Evolutionary conservation across 2,113 vertebrate genomes (phyloP).

Genomic region (Pedionomus torquatus): DNA sequence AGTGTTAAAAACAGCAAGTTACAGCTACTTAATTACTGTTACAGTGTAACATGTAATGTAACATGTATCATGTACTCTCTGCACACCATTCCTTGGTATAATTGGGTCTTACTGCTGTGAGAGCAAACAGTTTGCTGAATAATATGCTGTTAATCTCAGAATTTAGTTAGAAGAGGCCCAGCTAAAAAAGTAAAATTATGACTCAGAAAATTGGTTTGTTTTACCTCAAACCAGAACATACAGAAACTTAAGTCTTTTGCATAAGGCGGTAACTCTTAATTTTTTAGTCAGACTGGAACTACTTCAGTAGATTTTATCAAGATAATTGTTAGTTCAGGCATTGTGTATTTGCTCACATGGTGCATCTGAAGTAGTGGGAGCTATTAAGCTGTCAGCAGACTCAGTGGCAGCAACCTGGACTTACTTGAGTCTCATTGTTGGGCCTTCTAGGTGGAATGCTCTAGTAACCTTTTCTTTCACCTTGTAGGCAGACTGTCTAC

Average conservation of each 20-base stretch:
- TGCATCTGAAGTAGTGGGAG: not conserved
- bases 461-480: not conserved
- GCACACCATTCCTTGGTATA: no score
- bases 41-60: no score
- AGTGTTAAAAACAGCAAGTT: not conserved
- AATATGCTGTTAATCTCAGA: no score
- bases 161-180: no score
- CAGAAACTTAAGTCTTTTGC: not conserved
- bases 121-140: no score
- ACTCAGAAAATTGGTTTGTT: no score
- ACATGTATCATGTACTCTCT: no score
- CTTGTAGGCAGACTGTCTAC: constrained; percentile 84
- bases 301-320: not conserved
- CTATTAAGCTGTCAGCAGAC: not conserved
- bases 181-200: no score
- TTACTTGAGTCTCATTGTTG: not conserved
- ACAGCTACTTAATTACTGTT: not conserved
- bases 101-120: no score
- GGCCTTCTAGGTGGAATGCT: not conserved
- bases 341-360: not conserved
- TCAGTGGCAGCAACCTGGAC: not conserved
- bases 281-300: not conserved
- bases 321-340: not conserved
- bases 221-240: no score
- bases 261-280: not conserved